phyloP scores from a whole-genome alignment of 2,113 vertebrate genomes.

The Larimichthys crocea region DNA sequence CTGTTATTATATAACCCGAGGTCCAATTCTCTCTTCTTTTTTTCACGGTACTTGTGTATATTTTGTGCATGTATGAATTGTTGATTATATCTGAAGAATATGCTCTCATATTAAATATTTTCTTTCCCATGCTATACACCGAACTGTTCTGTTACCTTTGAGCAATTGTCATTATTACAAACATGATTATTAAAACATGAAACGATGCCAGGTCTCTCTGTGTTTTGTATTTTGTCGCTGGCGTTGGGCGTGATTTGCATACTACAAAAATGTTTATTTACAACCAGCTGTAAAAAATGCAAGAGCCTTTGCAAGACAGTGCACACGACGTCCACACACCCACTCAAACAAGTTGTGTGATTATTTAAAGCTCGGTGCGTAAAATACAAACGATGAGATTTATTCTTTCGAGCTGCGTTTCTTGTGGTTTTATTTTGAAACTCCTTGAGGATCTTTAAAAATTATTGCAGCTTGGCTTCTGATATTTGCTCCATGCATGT shows the following conservation, averaged over 20 bases:
- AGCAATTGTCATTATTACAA: not conserved
- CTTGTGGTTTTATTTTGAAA: not conserved
- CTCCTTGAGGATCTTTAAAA: not conserved
- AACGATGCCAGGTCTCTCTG: not conserved
- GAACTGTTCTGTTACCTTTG: conserved; percentile 1
- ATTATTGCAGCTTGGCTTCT: not conserved
- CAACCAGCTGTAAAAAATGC: conserved; percentile 5
- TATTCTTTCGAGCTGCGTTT: conserved; percentile 2
- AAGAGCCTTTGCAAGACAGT: not conserved
- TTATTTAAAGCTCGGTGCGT: not conserved
- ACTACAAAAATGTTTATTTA: conserved; percentile 7
- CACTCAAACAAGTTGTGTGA: not conserved
- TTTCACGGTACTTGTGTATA: conserved; percentile 17
- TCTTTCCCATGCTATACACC: conserved; percentile 4
- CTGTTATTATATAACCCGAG: not conserved
- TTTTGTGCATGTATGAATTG: conserved; percentile 18
- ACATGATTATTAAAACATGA: conserved; percentile 24
- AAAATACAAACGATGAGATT: conserved; percentile 25
- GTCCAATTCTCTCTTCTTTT: not conserved
- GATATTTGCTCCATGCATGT: conserved; percentile 1
- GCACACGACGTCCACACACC: not conserved
- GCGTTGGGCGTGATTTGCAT: conserved; percentile 13
- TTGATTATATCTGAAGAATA: conserved; percentile 28
- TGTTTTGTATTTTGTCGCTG: not conserved
- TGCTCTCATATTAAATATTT: not conserved